Base-by-base conservation (phyloP, 2,797 vertebrate genomes). In the Xenopus petersii region DNA sequence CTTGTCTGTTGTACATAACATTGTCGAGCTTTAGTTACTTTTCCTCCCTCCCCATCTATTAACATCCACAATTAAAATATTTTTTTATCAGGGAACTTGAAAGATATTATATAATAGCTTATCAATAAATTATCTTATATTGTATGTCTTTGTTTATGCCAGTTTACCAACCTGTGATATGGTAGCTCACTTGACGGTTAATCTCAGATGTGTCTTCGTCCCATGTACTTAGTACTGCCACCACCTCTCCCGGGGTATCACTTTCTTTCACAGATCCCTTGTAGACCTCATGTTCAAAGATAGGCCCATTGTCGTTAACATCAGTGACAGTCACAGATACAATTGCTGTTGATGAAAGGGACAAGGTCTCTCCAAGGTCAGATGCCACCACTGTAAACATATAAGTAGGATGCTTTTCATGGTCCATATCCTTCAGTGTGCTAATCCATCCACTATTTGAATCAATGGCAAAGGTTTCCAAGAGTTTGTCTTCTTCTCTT, bases 151-250 rank as follows among this genome's bases (percentile, higher is more conserved):
- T 2, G 26, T 30, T 30, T 30, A 30, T 30, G 4, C 26, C 5
- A 51, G 11, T 2, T 26, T 47, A 46, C 90, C 90, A 84, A 99
- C 98, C 95, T 79, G 96, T 99, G 83, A 99, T 99, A 82, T 98
- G 94, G 87, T 95, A 99, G 91, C 93, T 97, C 88, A 98, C 96
- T 91, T 98, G 98, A 15, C 92, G 92, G 83, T 99, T 98, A 47
- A 93, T 75, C 36, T 93, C 91, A 0, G 95, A 96, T 0, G 94
- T 96, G 86, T 99, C 98, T 64, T 93, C 91, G 82, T 99, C 98
- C 88, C 90, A 92, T 0, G 96, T 98, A 88, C 94, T 96, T 72
- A 99, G 91, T 48, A 98, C 92, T 1, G 96, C 97, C 61, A 99
- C 96, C 33, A 99, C 98, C 77, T 99, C 94, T 0, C 98, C 98